A percentile compares a stretch with the other conserved stretches of the same genome.
phyloP scores from a whole-genome alignment of 2,113 vertebrate species.

The Hepsetus odoe region DNA sequence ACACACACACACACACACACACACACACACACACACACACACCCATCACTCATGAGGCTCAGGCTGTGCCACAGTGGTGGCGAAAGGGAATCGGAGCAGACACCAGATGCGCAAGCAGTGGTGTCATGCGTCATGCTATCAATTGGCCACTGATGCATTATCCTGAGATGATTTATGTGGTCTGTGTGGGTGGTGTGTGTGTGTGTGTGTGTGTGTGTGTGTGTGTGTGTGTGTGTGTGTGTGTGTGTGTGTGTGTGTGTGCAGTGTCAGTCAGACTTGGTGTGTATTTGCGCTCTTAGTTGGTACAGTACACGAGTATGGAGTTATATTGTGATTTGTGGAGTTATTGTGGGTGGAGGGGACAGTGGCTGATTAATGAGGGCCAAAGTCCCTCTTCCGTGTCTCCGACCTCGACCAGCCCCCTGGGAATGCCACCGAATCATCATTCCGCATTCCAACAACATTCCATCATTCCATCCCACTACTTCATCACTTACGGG shows the following conservation, averaged over 20 bases:
- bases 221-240: conserved; percentile 8
- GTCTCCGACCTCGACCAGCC: no score
- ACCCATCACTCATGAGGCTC: conserved; percentile 39
- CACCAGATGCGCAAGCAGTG: conserved; percentile 41
- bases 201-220: conserved; percentile 5
- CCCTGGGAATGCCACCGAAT: no score
- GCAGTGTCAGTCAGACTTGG: not conserved
- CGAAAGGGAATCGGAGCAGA: conserved; percentile 6
- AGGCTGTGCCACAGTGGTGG: conserved; percentile 41
- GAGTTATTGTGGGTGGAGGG: no score
- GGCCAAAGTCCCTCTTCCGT: no score
- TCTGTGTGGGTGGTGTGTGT: conserved; percentile 28
- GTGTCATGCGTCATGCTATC: conserved; percentile 41
- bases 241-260: conserved; percentile 27
- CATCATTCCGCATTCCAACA: no score
- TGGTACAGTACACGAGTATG: not conserved
- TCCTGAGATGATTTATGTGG: conserved; percentile 31
- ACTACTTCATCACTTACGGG: no score
- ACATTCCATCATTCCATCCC: no score
- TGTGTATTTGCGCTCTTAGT: not conserved
- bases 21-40: conserved; percentile 35
- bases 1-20: conserved; percentile 5
- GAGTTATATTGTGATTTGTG: no score
- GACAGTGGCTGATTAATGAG: no score
- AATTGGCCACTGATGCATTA: conserved; percentile 18